Conservation (phyloP, 2,888 invertebrate genomes). For the Eulithis prunata region DNA sequence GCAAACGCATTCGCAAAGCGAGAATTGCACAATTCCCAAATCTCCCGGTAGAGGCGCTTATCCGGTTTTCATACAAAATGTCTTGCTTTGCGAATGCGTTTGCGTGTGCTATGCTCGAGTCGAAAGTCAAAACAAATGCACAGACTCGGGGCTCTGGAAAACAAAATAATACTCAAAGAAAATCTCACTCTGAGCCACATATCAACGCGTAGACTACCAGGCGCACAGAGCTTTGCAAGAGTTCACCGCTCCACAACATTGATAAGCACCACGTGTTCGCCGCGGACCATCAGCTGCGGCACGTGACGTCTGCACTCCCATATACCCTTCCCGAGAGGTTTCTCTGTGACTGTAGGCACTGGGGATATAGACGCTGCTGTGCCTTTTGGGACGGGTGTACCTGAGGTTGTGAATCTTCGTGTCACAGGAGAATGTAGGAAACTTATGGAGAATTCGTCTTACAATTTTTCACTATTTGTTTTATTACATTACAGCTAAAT, state of each 20-base stretch:
- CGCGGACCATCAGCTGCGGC: conserved; percentile 88
- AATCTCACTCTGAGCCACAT: conserved; percentile 7
- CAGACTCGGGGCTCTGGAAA: no score
- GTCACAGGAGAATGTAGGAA: background rate
- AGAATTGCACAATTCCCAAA: no score
- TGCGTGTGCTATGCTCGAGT: no score
- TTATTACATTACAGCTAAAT: no score
- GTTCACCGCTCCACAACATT: conserved; percentile 63
- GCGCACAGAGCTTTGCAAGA: conserved; percentile 18
- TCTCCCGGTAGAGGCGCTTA: no score
- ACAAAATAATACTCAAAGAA: background rate
- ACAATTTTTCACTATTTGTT: no score
- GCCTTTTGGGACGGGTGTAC: conserved; percentile 67
- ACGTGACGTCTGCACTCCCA: conserved; percentile 88
- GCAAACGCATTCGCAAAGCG: no score
- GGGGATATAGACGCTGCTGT: conserved; percentile 74
- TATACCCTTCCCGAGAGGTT: conserved; percentile 84
- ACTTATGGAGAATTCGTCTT: no score
- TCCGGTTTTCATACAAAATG: no score
- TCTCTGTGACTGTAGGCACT: conserved; percentile 83
- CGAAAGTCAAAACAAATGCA: no score
- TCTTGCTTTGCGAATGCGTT: no score
- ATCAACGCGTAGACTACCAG: conserved; percentile 19
- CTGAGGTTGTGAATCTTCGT: conserved; percentile 46
- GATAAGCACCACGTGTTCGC: conserved; percentile 89